Evolutionary conservation across 2,113 vertebrate genomes (phyloP).

Genomic region (Melanocharis versteri): DNA sequence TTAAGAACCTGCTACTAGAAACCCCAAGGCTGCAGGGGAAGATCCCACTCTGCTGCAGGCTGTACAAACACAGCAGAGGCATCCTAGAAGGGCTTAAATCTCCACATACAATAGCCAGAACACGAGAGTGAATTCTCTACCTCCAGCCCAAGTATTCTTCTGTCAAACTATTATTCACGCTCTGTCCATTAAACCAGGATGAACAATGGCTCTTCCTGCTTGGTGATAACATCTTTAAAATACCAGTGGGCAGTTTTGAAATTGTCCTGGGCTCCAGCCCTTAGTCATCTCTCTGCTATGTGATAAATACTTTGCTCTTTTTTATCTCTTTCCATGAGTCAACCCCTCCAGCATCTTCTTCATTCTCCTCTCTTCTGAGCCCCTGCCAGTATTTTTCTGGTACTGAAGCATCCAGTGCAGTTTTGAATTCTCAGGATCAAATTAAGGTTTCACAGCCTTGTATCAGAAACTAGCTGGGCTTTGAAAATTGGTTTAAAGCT

Average conservation of each 20-base stretch:
- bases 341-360: neutral
- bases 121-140: neutral
- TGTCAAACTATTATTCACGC: neutral
- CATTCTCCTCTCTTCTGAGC: conserved; percentile 11
- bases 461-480: conserved; percentile 2
- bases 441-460: conserved; percentile 7
- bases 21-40: neutral
- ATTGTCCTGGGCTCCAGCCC: conserved; percentile 15
- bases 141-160: neutral
- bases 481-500: neutral
- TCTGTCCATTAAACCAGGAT: conserved; percentile 9
- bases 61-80: conserved; percentile 16
- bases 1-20: conserved; percentile 37
- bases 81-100: neutral
- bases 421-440: conserved; percentile 50
- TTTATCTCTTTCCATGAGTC: conserved; percentile 45
- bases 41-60: neutral
- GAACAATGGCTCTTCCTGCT: conserved; percentile 23
- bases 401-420: neutral
- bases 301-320: conserved; percentile 1
- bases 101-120: neutral
- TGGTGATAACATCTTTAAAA: conserved; percentile 32
- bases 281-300: conserved; percentile 48
- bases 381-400: conserved; percentile 11
- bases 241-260: conserved; percentile 39